These are phyloP conservation scores for Calcarius lapponicus DNA, from an alignment of 2,797 vertebrate species.

Conservation along the genomic window DNA sequence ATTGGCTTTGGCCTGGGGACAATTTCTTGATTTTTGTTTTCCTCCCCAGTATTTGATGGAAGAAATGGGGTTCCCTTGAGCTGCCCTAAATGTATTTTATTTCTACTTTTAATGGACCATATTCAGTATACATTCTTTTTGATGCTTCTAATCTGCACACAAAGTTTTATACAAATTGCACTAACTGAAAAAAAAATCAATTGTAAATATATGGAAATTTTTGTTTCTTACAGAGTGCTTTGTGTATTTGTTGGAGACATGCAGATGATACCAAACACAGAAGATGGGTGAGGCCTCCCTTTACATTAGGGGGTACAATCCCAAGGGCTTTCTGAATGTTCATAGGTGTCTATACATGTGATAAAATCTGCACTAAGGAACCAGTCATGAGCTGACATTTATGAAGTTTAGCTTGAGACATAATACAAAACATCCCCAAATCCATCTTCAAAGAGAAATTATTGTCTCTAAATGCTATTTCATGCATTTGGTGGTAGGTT, in stretches of 20 bases:
- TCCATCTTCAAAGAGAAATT: background rate
- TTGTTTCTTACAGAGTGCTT: conserved; percentile 69
- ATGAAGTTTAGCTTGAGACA: background rate
- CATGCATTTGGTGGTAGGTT: background rate
- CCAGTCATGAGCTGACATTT: background rate
- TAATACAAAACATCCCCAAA: background rate
- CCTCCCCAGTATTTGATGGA: background rate
- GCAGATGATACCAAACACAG: conserved; percentile 36
- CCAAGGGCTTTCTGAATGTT: background rate
- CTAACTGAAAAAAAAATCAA: background rate
- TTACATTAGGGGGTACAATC: background rate
- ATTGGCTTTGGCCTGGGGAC: background rate
- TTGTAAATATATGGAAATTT: background rate
- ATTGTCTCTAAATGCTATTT: background rate
- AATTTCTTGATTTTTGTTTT: background rate
- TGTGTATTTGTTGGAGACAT: conserved; percentile 75
- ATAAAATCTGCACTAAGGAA: background rate
- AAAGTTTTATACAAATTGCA: background rate
- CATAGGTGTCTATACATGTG: background rate
- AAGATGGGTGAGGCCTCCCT: conserved; percentile 71
- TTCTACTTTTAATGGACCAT: background rate
- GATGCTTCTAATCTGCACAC: background rate
- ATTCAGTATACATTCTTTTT: background rate
- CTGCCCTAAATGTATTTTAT: background rate
- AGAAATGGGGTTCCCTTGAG: background rate